Percentiles rank a stretch among this genome's conserved stretches.
Conservation (phyloP, 2,113 vertebrate genomes). For the Hippolais icterina region DNA sequence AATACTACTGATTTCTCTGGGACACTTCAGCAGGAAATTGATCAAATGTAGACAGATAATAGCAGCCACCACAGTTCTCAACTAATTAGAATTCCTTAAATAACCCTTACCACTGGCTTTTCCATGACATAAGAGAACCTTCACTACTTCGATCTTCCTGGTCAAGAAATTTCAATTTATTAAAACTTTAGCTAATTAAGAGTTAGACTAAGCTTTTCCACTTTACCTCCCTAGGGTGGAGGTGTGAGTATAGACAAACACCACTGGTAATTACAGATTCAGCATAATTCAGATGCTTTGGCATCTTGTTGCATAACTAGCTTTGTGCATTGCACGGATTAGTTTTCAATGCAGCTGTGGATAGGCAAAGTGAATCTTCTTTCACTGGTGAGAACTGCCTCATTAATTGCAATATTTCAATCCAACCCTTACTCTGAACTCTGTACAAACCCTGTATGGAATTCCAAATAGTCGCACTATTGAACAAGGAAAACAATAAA, state of each 20-base stretch:
- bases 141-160: background rate
- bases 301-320: background rate
- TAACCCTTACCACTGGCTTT: background rate
- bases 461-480: background rate
- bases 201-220: background rate
- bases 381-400: background rate
- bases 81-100: background rate
- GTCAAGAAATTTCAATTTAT: background rate
- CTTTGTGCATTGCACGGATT: background rate
- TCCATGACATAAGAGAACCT: background rate
- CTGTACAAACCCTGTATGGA: background rate
- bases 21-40: background rate
- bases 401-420: background rate
- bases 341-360: background rate
- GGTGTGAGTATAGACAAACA: background rate
- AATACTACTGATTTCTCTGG: background rate
- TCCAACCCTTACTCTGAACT: background rate
- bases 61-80: background rate
- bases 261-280: background rate
- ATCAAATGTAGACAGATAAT: background rate
- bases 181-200: background rate
- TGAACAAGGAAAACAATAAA: background rate
- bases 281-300: background rate
- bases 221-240: background rate
- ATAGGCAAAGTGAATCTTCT: background rate